Conservation (phyloP, 2,888 invertebrate genomes). For the Ennomos fuscantarius region DNA sequence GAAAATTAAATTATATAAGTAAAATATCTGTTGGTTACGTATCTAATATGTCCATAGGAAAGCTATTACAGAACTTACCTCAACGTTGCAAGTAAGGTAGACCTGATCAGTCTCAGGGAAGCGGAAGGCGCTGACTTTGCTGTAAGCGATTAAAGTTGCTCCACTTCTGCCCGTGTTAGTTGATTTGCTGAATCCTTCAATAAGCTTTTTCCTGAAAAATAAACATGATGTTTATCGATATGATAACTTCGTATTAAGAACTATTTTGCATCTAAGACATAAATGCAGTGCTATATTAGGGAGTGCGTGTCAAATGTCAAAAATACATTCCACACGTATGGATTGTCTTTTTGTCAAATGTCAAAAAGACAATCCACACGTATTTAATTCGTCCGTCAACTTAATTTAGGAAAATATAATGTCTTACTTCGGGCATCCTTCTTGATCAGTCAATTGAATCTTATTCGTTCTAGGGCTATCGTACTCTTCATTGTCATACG, state of each 20-base stretch:
- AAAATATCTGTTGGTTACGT: background rate
- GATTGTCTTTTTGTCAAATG: too few relatives aligned
- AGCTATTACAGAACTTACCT: conserved; percentile 75
- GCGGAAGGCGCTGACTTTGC: conserved; percentile 89
- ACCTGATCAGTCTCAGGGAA: conserved; percentile 91
- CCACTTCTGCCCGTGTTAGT: conserved; percentile 84
- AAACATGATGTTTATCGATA: background rate
- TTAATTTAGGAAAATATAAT: conserved; percentile 7
- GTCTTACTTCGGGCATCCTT: conserved; percentile 87
- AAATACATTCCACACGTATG: too few relatives aligned
- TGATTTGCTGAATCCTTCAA: conserved; percentile 87
- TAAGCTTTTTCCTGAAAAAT: conserved; percentile 84
- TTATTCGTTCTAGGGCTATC: conserved; percentile 83
- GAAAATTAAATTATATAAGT: conserved; percentile 43
- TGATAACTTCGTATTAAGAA: too few relatives aligned
- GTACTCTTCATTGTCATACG: conserved; percentile 87
- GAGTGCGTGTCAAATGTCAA: too few relatives aligned
- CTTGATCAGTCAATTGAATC: conserved; percentile 87
- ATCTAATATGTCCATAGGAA: background rate
- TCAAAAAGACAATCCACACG: too few relatives aligned
- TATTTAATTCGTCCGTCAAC: too few relatives aligned
- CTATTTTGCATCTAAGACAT: too few relatives aligned
- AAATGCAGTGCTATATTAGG: too few relatives aligned
- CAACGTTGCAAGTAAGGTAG: conserved; percentile 90
- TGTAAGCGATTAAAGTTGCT: conserved; percentile 87